Evolutionary conservation across 2,797 vertebrate species (phyloP), one percentile per base, ranked within the genome.

Genomic region (Spinus pinus): DNA sequence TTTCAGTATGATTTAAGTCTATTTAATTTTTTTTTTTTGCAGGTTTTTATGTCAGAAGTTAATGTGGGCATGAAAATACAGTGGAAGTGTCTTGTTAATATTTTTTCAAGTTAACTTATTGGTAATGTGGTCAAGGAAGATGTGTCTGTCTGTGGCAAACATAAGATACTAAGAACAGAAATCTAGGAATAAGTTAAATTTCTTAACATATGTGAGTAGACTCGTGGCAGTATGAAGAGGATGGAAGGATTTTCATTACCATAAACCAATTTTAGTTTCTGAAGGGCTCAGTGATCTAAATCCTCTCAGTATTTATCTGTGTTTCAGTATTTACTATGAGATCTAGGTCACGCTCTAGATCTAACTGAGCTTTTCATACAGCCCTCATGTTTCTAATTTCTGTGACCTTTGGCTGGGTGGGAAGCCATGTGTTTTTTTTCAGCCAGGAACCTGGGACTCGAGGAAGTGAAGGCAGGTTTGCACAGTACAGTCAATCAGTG

Each of bases 171-270:
- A 83, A 42, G 28, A 50, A 37, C 30, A 60, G 33, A 90, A 84
- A 83, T 35, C 72, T 56, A 20, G 27, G 31, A 54, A 5, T 71
- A 58, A 85, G 47, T 61, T 64, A n/a, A 74, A 81, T 95, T 92
- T 92, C 90, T 42, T 86, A 88, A 81, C 92, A 84, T 91, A 90
- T 79, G 85, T 71, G 53, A 49, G 27, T 50, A 61, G 62, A n/a
- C 54, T 90, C 54, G 28, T 41, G 58, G 46, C 75, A 83, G 46
- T 67, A 69, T 50, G 81, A 58, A 66, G 39, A 62, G 51, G 46
- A 93, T 91, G 65, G 81, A 78, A 86, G 84, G 86, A 85, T 95
- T 95, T 97, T 93, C 82, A 86, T 94, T 91, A 94, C 25, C 72
- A 31, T 95, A 92, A 94, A 86, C 57, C 61, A 33, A 72, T 92